Base-by-base conservation (phyloP, 2,797 vertebrate genomes). In the Enteromius argenteus region DNA sequence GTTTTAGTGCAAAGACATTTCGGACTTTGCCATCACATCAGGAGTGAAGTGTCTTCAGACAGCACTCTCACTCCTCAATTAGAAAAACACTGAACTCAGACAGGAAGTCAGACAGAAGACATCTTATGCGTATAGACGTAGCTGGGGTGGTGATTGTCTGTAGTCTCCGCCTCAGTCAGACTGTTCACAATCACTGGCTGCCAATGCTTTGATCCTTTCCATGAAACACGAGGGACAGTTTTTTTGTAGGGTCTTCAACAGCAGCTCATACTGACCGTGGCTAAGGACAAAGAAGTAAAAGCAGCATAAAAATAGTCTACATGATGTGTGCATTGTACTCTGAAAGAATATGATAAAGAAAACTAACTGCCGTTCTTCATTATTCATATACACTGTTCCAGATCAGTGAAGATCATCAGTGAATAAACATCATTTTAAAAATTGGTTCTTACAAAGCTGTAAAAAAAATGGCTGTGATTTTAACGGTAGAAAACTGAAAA, bases 41-140 rank as follows among this genome's bases (percentile, higher is more conserved):
- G 17, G 46, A 80, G 35, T 81, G 67, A 32, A 64, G 49, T 71
- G 80, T 73, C 68, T 27, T 81, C 19, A 21, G 39, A 35, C 27
- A 32, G 58, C 42, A 35, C 30, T 35, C 30, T 3, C 21, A 14
- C 3, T 5, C 30, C 6, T 51, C 30, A 51, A 21, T 64, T 53
- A 80, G 11, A 80, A 69, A 69, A 80, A 23, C 27, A 9, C 44
- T 5, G 11, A 66, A 79, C 11, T 68, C 32, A 68, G 77, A 66
- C 42, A n/a, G 4, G 21, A 69, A 81, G 23, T 46, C 53, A 46
- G 68, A 81, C 53, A 32, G 27, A 62, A 81, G 58, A 53, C 32
- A 21, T 66, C 27, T 39, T 78, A 17, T n/a, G 21, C 13, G 9
- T 60, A 11, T 58, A 21, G 53, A 42, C 10, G 15, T 71, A 6